Evolutionary conservation across 2,797 vertebrate species (phyloP).

Genomic region (Eutrigla gurnardus): DNA sequence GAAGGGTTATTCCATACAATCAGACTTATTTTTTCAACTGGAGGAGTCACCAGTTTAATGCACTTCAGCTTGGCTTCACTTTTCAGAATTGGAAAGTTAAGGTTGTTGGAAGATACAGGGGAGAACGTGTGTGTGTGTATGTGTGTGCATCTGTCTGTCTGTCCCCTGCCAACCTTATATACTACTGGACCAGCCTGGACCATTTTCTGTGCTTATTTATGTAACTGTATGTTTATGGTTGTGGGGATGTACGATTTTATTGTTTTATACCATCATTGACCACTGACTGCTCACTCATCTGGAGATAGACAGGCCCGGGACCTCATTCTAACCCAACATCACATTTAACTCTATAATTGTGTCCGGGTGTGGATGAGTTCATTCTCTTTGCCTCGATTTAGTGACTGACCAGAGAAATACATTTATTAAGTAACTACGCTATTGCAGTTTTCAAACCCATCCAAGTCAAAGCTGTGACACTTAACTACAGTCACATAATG

Average conservation of each 20-base stretch:
- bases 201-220: neutral
- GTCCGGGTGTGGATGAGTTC: neutral
- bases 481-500: constrained; percentile 39
- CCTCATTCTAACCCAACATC: neutral
- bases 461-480: constrained; percentile 39
- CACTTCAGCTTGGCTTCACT: too few relatives aligned
- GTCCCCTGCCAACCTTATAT: neutral
- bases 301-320: neutral
- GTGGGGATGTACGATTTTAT: neutral
- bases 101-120: too few relatives aligned
- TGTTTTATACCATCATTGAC: too few relatives aligned
- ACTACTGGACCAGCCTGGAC: neutral
- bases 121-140: neutral
- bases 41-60: too few relatives aligned
- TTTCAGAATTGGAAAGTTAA: too few relatives aligned
- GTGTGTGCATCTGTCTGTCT: neutral
- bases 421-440: constrained; percentile 2
- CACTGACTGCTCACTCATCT: neutral
- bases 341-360: neutral
- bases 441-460: constrained; percentile 15
- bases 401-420: neutral
- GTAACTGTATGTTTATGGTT: neutral
- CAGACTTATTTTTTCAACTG: too few relatives aligned
- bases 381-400: neutral
- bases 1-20: too few relatives aligned